Evolutionary conservation across 2,888 invertebrate genomes (phyloP).

Genomic region (Microplitis manilae): DNA sequence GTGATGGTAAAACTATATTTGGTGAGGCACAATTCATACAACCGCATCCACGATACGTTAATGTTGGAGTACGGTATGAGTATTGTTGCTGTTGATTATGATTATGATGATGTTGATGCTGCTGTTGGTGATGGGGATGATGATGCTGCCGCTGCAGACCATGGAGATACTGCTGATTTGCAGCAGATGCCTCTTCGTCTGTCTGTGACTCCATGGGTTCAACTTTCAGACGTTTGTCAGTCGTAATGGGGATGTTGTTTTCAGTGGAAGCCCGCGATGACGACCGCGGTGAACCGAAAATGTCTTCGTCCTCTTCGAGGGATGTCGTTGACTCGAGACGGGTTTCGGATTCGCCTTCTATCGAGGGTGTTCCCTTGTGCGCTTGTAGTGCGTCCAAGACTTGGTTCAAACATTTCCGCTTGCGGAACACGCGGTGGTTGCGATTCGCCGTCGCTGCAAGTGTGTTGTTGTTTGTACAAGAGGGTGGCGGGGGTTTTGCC

Average conservation of each 20-base stretch:
- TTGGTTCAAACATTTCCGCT: constrained; percentile 85
- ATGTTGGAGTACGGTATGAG: constrained; percentile 54
- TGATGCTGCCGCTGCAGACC: constrained; percentile 64
- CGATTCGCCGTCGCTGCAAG: constrained; percentile 77
- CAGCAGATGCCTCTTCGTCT: constrained; percentile 50
- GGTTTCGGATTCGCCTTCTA: constrained; percentile 46
- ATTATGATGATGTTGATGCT: constrained; percentile 53
- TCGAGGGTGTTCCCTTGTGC: constrained; percentile 55
- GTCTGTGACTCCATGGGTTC: constrained; percentile 73
- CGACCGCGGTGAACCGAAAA: constrained; percentile 67
- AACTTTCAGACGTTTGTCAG: constrained; percentile 56
- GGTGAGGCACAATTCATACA: constrained; percentile 57
- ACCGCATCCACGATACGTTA: constrained; percentile 49
- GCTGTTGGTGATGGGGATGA: constrained; percentile 60
- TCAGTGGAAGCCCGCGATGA: constrained; percentile 53
- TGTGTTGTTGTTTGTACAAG: constrained; percentile 76
- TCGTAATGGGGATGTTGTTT: constrained; percentile 53
- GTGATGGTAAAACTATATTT: constrained; percentile 70
- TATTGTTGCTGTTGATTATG: constrained; percentile 66
- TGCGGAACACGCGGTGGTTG: constrained; percentile 78
- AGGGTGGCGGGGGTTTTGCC: constrained; percentile 71
- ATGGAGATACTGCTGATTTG: constrained; percentile 51
- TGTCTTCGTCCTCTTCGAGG: constrained; percentile 66
- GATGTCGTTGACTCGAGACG: constrained; percentile 53
- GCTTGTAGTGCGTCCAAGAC: constrained; percentile 84